Percentiles rank a stretch among this genome's conserved stretches.
Evolutionary conservation across 2,113 vertebrate genomes (phyloP).

Genomic region (Rattus rattus): DNA sequence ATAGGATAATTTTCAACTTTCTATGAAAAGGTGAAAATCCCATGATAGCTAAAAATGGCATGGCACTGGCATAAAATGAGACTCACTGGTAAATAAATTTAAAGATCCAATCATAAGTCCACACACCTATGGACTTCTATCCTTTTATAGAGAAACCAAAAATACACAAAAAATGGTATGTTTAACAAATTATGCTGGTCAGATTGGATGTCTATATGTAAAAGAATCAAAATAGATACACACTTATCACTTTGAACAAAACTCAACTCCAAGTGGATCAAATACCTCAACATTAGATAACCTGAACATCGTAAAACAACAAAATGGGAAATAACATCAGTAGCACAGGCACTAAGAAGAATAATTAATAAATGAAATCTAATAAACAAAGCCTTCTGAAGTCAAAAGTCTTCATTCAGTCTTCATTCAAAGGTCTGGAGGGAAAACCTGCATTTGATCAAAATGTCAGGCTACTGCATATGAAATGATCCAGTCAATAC

Average conservation of each 20-base stretch:
- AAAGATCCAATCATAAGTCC: not conserved
- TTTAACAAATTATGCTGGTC: not conserved
- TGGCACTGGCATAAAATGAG: not conserved
- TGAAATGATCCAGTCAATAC: not conserved
- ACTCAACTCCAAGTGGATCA: not conserved
- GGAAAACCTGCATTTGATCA: not conserved
- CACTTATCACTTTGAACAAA: not conserved
- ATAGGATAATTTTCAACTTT: not conserved
- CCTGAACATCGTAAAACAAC: not conserved
- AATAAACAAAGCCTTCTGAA: not conserved
- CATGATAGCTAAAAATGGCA: not conserved
- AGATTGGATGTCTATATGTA: not conserved
- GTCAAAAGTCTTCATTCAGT: not conserved
- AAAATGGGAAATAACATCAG: not conserved
- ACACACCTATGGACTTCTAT: not conserved
- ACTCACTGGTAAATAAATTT: not conserved
- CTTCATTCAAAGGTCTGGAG: too few relatives aligned
- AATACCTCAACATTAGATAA: not conserved
- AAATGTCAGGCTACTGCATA: not conserved
- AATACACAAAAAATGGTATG: not conserved
- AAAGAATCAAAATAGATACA: not conserved
- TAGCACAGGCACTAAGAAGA: not conserved
- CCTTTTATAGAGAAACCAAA: not conserved
- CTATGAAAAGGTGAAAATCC: not conserved
- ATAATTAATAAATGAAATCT: not conserved